Base-by-base conservation (phyloP, 2,797 vertebrate species). In the Poeciliopsis gracilis region DNA sequence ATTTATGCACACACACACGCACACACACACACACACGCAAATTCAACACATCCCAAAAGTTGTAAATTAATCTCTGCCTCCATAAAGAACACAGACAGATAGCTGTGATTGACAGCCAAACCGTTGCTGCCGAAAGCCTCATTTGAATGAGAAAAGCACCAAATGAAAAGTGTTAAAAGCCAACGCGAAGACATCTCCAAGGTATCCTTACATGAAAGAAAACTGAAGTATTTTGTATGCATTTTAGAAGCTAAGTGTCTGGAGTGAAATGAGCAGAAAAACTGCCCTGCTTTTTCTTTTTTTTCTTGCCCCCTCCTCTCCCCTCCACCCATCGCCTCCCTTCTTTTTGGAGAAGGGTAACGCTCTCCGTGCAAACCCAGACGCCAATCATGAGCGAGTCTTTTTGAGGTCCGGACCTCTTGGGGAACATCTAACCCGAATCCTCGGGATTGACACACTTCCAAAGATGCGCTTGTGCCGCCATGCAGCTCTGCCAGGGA, bases 41-140 rank as follows among this genome's bases (percentile, higher is more conserved):
- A 71, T 61, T 75, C 49, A 45, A 18, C 41, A 75, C 30, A 84
- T 77, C 75, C 71, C 80, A n/a, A 72, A 57, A 85, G 77, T 43
- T 61, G 84, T 72, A 71, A 36, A 74, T 73, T 88, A 89, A 87
- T 89, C 82, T 82, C 80, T 25, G 75, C 28, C 2, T 28, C 66
- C 46, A 45, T 69, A 69, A 75, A 74, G 45, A 88, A 79, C 70
- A 77, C 75, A 70, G 72, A 81, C 78, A 83, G 74, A 84, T 49
- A 41, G 80, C 10, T 79, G 70, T 94, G 93, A 95, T 85, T 93
- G 94, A 92, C 94, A 89, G 82, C 79, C 77, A 89, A 92, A 89
- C 89, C 82, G 71, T 86, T 94, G 74, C 72, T 16, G 57, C 82
- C 43, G 76, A 91, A 91, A 90, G 69, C 82, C 78, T 84, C 75